Base-by-base conservation (phyloP, 2,888 invertebrate genomes). In the Euphydryas editha region DNA sequence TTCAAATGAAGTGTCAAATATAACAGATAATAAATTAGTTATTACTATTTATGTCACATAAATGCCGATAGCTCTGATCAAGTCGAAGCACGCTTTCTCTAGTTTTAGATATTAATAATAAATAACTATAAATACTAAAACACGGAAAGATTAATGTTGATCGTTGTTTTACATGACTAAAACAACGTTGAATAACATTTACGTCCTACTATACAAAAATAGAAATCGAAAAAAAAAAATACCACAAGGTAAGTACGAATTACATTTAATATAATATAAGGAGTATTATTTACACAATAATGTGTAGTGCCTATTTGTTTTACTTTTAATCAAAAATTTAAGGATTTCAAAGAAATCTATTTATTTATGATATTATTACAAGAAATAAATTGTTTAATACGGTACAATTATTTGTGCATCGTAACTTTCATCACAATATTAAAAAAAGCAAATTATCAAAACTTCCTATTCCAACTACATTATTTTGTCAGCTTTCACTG, bases 31-130 rank as follows among this genome's bases (percentile, higher is more conserved):
- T 37, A 18, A 39, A 39, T 58, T 24, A 30, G 15, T 24, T 30
- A 51, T 24, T 24, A 24, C 24, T 63, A 58, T 63, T 63, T 56
- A 42, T 63, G 58, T 21, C n/a, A 36, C 15, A 36, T 36, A 13
- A 17, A 15, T 21, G 24, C 10, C 56, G 39, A 63, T 56, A 37
- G 44, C 15, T 62, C 64, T 54, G 54, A 62, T 47, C 62, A 71
- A 75, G 75, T 74, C 76, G 76, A 75, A 77, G 78, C 78, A 74
- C 82, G 87, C 90, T 90, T 90, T 90, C 90, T 86, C 89, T 80
- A 73, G 85, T 83, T 84, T 87, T 79, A 87, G 84, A 81, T 84
- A 83, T 83, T 74, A 77, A 78, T 68, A 70, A 72, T 63, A 56
- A 75, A 72, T 73, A 74, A 75, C 59, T 72, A 70, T 60, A 64